Evolutionary conservation across 2,797 vertebrate species (phyloP).

Genomic region (Masticophis lateralis): DNA sequence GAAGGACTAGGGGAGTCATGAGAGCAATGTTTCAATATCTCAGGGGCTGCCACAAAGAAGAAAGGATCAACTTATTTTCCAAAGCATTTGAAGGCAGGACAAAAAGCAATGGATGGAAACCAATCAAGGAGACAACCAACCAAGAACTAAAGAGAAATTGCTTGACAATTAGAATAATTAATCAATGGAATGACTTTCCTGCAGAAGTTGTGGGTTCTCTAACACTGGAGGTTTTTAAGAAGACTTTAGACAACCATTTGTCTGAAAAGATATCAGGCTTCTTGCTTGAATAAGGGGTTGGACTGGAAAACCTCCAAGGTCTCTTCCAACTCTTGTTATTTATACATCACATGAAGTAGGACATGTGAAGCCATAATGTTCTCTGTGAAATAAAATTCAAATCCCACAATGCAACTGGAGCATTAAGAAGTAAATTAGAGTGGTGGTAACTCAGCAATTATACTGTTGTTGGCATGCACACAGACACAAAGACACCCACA

Average conservation of each 20-base stretch:
- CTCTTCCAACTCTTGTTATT: not conserved
- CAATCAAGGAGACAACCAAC: not conserved
- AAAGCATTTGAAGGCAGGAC: not conserved
- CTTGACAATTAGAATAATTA: not conserved
- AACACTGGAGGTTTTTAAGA: not conserved
- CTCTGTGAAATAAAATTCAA: constrained; percentile 68
- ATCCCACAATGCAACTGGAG: constrained; percentile 64
- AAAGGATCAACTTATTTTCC: not conserved
- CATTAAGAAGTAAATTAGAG: constrained; percentile 69
- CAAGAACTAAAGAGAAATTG: not conserved
- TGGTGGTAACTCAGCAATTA: constrained; percentile 67
- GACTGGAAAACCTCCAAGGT: not conserved
- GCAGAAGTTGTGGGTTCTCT: not conserved
- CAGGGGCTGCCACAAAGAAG: not conserved
- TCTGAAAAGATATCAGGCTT: not conserved
- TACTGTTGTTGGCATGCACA: not conserved
- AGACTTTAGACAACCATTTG: not conserved
- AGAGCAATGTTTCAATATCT: not conserved
- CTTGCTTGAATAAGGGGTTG: not conserved
- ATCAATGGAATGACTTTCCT: not conserved
- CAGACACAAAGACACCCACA: not conserved
- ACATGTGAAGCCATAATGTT: constrained; percentile 63
- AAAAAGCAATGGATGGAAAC: not conserved
- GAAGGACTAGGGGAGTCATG: not conserved
- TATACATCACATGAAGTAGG: constrained; percentile 48